Evolutionary conservation across 1,140 invertebrate genomes (phyloP).

Genomic region (Diploscapter pachys): DNA sequence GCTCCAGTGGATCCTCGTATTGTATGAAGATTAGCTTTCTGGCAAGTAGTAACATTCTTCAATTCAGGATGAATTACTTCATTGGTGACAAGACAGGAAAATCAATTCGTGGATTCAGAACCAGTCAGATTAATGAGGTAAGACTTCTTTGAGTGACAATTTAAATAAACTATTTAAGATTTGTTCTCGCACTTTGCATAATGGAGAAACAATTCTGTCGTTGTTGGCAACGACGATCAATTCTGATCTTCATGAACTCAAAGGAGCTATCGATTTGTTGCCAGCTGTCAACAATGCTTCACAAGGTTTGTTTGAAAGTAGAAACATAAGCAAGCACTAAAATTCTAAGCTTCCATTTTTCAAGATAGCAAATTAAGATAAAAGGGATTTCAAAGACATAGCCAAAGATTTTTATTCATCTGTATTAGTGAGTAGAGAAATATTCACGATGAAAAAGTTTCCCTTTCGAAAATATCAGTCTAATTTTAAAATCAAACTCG

Average conservation of each 20-base stretch:
- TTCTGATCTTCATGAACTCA: background rate
- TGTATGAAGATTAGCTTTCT: background rate
- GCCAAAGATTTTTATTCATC: too few species aligned
- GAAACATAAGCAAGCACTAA: background rate
- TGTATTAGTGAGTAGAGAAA: too few species aligned
- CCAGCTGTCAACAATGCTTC: slow-evolving; percentile 7
- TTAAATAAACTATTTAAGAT: background rate
- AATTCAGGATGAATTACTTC: too few species aligned
- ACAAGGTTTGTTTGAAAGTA: slow-evolving; percentile 4
- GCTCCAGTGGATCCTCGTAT: slow-evolving; percentile 4
- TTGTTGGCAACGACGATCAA: background rate
- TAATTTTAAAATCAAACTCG: background rate
- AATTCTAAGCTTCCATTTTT: too few species aligned
- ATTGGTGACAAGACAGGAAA: too few species aligned
- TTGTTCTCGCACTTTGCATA: background rate
- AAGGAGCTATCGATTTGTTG: slow-evolving; percentile 1
- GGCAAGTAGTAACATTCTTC: too few species aligned
- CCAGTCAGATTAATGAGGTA: slow-evolving; percentile 13
- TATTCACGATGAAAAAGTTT: too few species aligned
- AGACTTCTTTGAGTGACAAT: background rate
- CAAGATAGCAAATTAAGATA: too few species aligned
- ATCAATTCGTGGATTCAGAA: slow-evolving; percentile 6
- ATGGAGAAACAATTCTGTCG: background rate
- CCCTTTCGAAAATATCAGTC: too few species aligned
- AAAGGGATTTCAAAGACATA: too few species aligned